These are phyloP conservation scores for Chondrilla cf. caribensis DNA, from an alignment of 37 sponge, comb jelly and placozoan species.

Conservation along the genomic window DNA sequence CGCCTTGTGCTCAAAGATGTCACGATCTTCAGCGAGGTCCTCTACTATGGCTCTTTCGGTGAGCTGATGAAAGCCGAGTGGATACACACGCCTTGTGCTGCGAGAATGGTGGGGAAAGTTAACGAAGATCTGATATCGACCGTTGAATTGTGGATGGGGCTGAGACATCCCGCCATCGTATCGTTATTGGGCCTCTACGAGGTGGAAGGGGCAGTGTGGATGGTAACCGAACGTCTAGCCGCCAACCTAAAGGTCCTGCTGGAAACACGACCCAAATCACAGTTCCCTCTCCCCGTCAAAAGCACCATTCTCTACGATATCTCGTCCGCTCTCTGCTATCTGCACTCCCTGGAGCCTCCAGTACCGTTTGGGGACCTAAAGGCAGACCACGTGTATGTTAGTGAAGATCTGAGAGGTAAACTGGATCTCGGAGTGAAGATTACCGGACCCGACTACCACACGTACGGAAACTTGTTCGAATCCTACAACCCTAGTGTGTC, in stretches of 20 bases:
- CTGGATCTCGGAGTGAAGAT: background rate
- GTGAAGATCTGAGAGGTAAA: background rate
- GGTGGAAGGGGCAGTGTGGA: background rate
- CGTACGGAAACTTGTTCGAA: background rate
- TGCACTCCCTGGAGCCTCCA: background rate
- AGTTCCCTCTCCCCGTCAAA: background rate
- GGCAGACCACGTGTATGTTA: background rate
- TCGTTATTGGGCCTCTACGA: background rate
- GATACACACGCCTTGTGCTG: background rate
- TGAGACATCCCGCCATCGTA: conserved; percentile 4
- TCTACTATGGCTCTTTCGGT: background rate
- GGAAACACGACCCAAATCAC: too few relatives aligned
- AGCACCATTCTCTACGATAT: background rate
- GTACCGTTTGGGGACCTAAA: background rate
- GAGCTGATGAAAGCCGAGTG: background rate
- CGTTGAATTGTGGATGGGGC: background rate
- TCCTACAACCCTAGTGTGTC: too few relatives aligned
- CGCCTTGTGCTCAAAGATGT: too few relatives aligned
- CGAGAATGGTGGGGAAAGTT: background rate
- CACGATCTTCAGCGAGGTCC: too few relatives aligned
- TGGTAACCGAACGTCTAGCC: background rate
- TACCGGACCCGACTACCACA: background rate
- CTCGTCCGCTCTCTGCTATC: background rate
- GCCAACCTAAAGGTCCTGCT: background rate
- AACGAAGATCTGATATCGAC: too few relatives aligned